Percentiles rank a stretch among this genome's conserved stretches.
Evolutionary conservation across 1,140 invertebrate genomes (phyloP).

Genomic region (Diabrotica undecimpunctata): DNA sequence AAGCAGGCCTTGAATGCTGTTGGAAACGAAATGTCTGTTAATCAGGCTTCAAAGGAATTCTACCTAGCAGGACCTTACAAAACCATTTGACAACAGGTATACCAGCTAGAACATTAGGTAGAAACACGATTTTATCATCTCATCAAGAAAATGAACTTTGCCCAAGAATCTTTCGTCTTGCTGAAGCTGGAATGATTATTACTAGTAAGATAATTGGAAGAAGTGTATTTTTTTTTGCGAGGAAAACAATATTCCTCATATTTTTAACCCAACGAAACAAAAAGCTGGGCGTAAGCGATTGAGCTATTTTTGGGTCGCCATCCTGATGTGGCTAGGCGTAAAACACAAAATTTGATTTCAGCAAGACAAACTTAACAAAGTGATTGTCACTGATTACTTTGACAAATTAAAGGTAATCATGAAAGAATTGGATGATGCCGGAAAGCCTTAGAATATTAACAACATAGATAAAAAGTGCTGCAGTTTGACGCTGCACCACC

Average conservation of each 20-base stretch:
- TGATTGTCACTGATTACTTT: constrained; percentile 1
- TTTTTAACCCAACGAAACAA: background rate
- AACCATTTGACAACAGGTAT: too few species aligned
- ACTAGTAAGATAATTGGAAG: background rate
- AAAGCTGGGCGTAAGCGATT: too few species aligned
- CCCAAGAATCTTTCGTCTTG: background rate
- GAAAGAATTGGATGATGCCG: background rate
- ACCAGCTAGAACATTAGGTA: too few species aligned
- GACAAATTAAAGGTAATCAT: background rate
- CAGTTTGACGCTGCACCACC: constrained; percentile 44
- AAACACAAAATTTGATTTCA: constrained; percentile 4
- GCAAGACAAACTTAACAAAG: background rate
- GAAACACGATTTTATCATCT: too few species aligned
- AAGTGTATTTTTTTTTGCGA: background rate
- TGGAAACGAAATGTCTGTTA: too few species aligned
- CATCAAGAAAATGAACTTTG: background rate
- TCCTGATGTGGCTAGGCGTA: background rate
- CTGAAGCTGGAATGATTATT: background rate
- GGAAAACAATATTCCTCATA: background rate
- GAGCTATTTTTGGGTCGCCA: too few species aligned
- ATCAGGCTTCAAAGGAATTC: too few species aligned
- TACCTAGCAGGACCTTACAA: too few species aligned
- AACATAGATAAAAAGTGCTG: too few species aligned
- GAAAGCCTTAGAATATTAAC: constrained; percentile 28
- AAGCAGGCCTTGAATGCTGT: too few species aligned